Base-by-base conservation (phyloP, 2,888 invertebrate genomes). In the Zaprionus lineosus region DNA sequence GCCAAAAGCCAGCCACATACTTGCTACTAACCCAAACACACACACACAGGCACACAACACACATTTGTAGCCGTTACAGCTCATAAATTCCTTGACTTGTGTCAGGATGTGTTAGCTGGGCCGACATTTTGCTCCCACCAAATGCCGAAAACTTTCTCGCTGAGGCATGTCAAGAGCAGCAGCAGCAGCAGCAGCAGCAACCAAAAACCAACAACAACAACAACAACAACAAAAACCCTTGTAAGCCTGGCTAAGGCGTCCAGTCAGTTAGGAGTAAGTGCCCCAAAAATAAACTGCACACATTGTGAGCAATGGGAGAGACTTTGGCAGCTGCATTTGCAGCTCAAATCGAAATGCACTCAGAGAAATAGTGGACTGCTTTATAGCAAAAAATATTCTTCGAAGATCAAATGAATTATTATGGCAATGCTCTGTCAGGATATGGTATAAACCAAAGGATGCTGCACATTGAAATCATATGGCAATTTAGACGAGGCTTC, bases 21-120 rank as follows among this genome's bases (percentile, higher is more conserved):
- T 21, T 43, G 21, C 29, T 24, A 33, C 40, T 40, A 39, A 41
- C 37, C 19, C 36, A 14, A 12, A 26, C 24, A 40, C 51, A 15
- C 48, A 21, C 29, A 29, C 39, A 24, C 29, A 41, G 24, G 39
- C 51, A 46, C 56, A 12, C 28, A 26, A 26, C 19, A 33, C n/a
- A 19, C 57, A 28, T 36, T 41, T 52, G 46, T 43, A 43, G 51
- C 47, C 56, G 84, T 76, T 82, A 78, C 79, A 84, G 84, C 84
- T 84, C 83, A 86, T 83, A 86, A 86, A 86, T 86, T 84, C 69
- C 70, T 72, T 86, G 84, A 86, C 84, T 86, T 86, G 76, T 75
- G 82, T 67, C 83, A 66, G 82, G 63, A 76, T 84, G 73, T 82
- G 83, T 79, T 82, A 68, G 63, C 61, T 65, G 63, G 50, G 63